These are phyloP conservation scores for Pygocentrus nattereri DNA, from an alignment of 2,797 vertebrate species.

Conservation along the genomic window DNA sequence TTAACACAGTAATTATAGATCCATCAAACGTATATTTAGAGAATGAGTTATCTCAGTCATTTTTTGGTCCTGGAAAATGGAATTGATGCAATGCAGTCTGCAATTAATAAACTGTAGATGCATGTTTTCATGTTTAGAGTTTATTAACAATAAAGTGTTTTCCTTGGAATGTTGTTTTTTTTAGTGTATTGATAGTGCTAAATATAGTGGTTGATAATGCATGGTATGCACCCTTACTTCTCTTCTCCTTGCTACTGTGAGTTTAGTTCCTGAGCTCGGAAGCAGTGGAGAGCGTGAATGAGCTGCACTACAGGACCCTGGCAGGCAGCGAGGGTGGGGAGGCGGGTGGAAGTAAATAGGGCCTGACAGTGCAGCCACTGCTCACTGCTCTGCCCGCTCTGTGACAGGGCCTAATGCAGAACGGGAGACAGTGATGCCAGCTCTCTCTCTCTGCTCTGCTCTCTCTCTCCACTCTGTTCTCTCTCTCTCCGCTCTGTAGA, in stretches of 20 bases:
- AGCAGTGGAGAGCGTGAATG: conserved; percentile 64
- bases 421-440: not conserved
- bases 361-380: conserved; percentile 67
- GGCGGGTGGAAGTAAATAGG: conserved; percentile 65
- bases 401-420: conserved; percentile 18
- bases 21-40: conserved; percentile 32
- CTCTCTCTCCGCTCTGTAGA: not conserved
- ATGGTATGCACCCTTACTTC: not conserved
- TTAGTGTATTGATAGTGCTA: not conserved
- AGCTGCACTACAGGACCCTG: conserved; percentile 66
- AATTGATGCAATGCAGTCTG: too few species aligned
- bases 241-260: conserved; percentile 39
- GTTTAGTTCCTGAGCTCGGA: conserved; percentile 51
- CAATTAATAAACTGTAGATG: not conserved
- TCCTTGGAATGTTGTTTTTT: not conserved
- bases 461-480: not conserved
- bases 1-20: conserved; percentile 29
- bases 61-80: not conserved
- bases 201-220: not conserved
- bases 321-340: conserved; percentile 64
- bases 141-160: not conserved
- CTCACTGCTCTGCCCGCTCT: conserved; percentile 53
- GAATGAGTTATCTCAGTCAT: not conserved
- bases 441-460: not conserved
- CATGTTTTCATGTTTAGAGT: not conserved